Conservation (phyloP, 2,888 invertebrate genomes). For the Macrosiphum euphorbiae region DNA sequence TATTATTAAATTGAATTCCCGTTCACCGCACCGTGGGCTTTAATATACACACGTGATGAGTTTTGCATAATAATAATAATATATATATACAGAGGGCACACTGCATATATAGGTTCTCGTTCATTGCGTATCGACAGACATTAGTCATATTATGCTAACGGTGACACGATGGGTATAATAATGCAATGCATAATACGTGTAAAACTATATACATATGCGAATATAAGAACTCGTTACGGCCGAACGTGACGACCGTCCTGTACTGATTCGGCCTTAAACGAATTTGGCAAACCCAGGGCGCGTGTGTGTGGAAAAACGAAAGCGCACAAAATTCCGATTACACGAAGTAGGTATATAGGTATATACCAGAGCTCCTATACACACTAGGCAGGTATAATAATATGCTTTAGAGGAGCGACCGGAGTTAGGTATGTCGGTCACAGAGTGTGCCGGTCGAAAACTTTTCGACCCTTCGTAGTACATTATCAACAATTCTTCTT, state of each 20-base stretch:
- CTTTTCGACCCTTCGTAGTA: constrained; percentile 26
- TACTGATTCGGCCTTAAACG: constrained; percentile 10
- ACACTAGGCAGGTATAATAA: neutral
- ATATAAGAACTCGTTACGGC: neutral
- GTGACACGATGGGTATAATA: neutral
- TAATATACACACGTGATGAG: neutral
- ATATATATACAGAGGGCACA: neutral
- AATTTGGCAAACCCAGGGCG: neutral
- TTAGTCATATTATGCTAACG: neutral
- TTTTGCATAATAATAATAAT: constrained; percentile 20
- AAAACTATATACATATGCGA: too few relatives aligned
- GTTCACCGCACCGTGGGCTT: neutral
- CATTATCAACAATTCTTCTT: neutral
- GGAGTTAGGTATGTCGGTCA: neutral
- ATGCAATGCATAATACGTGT: neutral
- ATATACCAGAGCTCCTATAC: neutral
- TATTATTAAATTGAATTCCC: constrained; percentile 15
- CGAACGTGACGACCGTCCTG: constrained; percentile 20
- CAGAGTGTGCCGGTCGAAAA: neutral
- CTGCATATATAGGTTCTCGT: neutral
- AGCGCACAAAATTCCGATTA: constrained; percentile 7
- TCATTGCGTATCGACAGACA: neutral
- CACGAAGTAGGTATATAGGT: neutral
- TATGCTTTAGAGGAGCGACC: neutral
- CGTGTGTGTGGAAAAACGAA: neutral